Base-by-base conservation (phyloP, 2,797 vertebrate species). In the Chrysocyon brachyurus region DNA sequence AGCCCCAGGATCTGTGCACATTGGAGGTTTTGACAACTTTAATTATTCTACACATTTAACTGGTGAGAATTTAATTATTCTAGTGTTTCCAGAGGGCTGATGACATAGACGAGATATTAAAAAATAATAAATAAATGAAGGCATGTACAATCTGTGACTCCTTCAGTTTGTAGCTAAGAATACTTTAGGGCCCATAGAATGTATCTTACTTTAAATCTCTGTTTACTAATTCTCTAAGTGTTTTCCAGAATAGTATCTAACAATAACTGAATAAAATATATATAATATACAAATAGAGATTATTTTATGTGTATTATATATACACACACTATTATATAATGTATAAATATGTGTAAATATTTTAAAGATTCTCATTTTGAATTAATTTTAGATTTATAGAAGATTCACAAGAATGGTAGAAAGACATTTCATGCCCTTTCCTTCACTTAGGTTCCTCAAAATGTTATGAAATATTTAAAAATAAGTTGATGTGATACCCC, bases 21-120 rank as follows among this genome's bases (percentile, higher is more conserved):
- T 21, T 63, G 66, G 91, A 89, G 70, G 77, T 91, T 79, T 68
- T 91, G 78, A 92, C 78, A 83, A 75, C 22, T 96, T 97, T 83
- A 97, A 96, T 95, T 95, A 94, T 94, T 96, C 66, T 87, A 16
- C 56, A 95, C 68, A 70, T 91, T 97, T 91, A 83, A 94, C 89
- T 91, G 49, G 79, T 91, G 57, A 84, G 64, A 94, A 97, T 92
- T 95, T 94, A 96, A 97, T 97, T 96, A 96, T 52, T 56, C 52
- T 54, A 52, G 31, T 78, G 16, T 88, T 94, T 78, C 91, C 56
- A 88, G 52, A 87, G 63, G 70, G 54, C 52, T 90, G 73, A 64
- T 94, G 61, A 61, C 52, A 92, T 22, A 95, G 81, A 64, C 40
- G 52, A 73, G 19, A 92, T 90, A 54, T 94, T 88, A 54, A 83